A percentile compares a stretch with the other conserved stretches of the same genome.
These are phyloP conservation scores for Coelopa frigida DNA, from an alignment of 1,140 invertebrate genomes.

Conservation along the genomic window DNA sequence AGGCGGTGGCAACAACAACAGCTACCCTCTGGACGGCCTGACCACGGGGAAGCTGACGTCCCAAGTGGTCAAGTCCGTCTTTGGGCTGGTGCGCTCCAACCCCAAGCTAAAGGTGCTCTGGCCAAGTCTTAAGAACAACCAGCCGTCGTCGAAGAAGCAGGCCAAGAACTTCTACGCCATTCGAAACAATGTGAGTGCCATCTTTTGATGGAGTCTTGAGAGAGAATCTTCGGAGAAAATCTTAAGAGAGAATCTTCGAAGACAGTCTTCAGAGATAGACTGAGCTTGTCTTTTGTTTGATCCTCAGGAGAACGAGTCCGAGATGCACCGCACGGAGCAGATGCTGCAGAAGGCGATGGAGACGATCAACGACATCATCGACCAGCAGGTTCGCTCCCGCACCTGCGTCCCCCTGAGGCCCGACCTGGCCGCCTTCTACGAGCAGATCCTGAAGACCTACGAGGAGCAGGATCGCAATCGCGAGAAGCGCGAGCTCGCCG, in stretches of 20 bases:
- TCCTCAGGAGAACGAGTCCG: background rate
- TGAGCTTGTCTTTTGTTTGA: too few relatives aligned
- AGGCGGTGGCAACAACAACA: slow-evolving; percentile 1
- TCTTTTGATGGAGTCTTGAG: too few relatives aligned
- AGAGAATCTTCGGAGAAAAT: too few relatives aligned
- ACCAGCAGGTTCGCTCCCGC: slow-evolving; percentile 22
- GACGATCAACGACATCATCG: slow-evolving; percentile 30
- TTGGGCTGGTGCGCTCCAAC: slow-evolving; percentile 5
- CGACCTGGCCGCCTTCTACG: slow-evolving; percentile 29
- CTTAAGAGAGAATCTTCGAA: too few relatives aligned
- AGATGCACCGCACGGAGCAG: slow-evolving; percentile 20
- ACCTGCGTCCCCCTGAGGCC: slow-evolving; percentile 28
- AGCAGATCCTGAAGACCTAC: slow-evolving; percentile 22
- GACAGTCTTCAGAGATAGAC: too few relatives aligned
- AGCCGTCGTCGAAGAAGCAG: background rate
- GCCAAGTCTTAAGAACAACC: slow-evolving; percentile 9
- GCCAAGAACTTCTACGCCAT: background rate
- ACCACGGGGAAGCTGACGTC: slow-evolving; percentile 6
- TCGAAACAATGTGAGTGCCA: slow-evolving; percentile 3
- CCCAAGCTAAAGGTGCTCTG: slow-evolving; percentile 11
- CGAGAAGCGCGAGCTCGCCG: slow-evolving; percentile 21
- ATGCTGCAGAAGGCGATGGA: slow-evolving; percentile 27
- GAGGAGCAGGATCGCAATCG: slow-evolving; percentile 23
- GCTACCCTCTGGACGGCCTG: background rate
- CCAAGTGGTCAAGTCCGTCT: slow-evolving; percentile 11